These are phyloP conservation scores for Nasua narica DNA, from an alignment of 2,797 vertebrate species.

Conservation along the genomic window DNA sequence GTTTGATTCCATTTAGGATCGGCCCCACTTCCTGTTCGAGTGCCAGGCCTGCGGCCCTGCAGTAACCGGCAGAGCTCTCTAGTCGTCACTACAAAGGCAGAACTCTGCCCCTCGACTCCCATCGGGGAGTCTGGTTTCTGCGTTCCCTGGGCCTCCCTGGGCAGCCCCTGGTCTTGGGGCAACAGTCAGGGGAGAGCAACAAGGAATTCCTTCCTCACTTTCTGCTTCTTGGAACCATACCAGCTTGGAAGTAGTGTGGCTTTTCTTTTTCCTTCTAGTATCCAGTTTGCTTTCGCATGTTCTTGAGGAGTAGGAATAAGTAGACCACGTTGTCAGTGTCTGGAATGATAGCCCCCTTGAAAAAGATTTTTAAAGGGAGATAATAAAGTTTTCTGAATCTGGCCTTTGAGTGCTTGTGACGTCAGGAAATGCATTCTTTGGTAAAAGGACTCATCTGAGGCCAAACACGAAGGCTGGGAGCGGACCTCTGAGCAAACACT, in stretches of 20 bases:
- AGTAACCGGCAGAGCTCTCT: not conserved
- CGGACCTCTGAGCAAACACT: not conserved
- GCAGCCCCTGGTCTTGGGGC: not conserved
- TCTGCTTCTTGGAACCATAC: not conserved
- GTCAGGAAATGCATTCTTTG: not conserved
- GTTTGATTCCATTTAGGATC: conserved; percentile 63
- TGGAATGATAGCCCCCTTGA: not conserved
- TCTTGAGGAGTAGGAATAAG: not conserved
- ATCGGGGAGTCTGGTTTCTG: not conserved
- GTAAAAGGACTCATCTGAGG: not conserved
- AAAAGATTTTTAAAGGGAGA: not conserved
- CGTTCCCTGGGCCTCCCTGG: not conserved
- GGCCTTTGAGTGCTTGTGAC: not conserved
- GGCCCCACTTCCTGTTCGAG: conserved; percentile 42
- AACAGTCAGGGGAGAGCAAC: not conserved
- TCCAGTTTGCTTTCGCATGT: not conserved
- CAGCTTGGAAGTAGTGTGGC: not conserved
- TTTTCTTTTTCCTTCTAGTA: not conserved
- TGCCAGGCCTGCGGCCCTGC: not conserved
- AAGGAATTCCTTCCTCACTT: not conserved
- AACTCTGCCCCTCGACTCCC: not conserved
- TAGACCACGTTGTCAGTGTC: not conserved
- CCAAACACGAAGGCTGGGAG: not conserved
- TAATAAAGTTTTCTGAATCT: not conserved
- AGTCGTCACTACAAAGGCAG: not conserved